Evolutionary conservation across 2,797 vertebrate species (phyloP).

Genomic region (Gouania willdenowi): DNA sequence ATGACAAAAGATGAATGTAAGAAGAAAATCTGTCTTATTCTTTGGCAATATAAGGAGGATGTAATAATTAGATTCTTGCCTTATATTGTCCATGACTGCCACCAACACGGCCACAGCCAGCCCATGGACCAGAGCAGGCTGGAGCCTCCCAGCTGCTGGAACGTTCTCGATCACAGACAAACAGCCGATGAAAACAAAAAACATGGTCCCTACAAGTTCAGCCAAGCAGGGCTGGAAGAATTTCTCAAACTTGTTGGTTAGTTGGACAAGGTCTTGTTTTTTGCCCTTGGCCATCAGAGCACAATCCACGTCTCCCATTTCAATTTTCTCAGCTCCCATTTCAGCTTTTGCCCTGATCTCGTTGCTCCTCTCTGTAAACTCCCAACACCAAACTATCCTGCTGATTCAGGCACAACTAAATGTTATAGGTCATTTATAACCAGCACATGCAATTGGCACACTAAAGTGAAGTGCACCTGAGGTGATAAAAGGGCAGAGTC

Average conservation of each 20-base stretch:
- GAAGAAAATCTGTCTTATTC: no score
- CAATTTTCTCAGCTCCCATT: conserved; percentile 60
- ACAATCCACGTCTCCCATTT: conserved; percentile 40
- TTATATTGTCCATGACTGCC: conserved; percentile 81
- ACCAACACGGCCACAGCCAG: conserved; percentile 78
- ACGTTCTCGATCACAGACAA: conserved; percentile 81
- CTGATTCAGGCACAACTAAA: not conserved
- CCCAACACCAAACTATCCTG: no score
- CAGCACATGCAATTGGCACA: not conserved
- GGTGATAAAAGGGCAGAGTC: conserved; percentile 32
- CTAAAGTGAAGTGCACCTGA: conserved; percentile 10
- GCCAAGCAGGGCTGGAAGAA: conserved; percentile 83
- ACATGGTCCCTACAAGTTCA: conserved; percentile 80
- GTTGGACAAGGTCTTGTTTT: not conserved
- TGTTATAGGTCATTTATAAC: conserved; percentile 13
- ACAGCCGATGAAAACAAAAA: conserved; percentile 87
- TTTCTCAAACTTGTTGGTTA: conserved; percentile 58
- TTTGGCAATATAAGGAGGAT: no score
- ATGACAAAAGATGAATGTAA: no score
- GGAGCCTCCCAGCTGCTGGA: conserved; percentile 65
- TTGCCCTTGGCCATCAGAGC: conserved; percentile 30
- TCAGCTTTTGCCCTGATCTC: not conserved
- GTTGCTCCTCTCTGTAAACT: no score
- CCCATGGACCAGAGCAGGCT: conserved; percentile 87
- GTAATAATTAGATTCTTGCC: conserved; percentile 58